These are phyloP conservation scores for Lycaon pictus DNA, from an alignment of 2,113 vertebrate species.

Conservation along the genomic window DNA sequence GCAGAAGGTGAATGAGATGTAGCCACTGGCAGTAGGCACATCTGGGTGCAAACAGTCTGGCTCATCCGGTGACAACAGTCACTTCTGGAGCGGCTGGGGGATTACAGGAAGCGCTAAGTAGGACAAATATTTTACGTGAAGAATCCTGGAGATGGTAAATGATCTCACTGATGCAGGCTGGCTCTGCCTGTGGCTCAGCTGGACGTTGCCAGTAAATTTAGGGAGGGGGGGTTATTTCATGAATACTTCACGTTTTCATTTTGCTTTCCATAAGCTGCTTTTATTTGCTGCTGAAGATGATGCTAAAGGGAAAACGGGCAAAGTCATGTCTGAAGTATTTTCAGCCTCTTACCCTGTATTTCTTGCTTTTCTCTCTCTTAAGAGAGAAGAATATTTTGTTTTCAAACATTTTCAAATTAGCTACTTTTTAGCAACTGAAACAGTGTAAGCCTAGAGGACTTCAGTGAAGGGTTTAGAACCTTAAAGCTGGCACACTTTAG, in stretches of 20 bases:
- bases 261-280: neutral
- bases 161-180: neutral
- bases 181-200: neutral
- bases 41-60: neutral
- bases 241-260: neutral
- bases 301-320: neutral
- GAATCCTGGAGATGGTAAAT: neutral
- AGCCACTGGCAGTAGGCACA: neutral
- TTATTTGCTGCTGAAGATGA: neutral
- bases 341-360: neutral
- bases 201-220: neutral
- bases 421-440: neutral
- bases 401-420: neutral
- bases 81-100: neutral
- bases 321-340: neutral
- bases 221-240: neutral
- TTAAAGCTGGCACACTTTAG: neutral
- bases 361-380: neutral
- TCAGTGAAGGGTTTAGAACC: neutral
- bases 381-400: neutral
- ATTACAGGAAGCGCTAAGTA: neutral
- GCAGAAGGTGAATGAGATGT: neutral
- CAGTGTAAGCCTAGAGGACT: neutral
- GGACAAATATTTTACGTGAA: neutral
- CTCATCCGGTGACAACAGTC: neutral